These are phyloP conservation scores for Thunnus albacares DNA, from an alignment of 2,797 vertebrate species.

Conservation along the genomic window DNA sequence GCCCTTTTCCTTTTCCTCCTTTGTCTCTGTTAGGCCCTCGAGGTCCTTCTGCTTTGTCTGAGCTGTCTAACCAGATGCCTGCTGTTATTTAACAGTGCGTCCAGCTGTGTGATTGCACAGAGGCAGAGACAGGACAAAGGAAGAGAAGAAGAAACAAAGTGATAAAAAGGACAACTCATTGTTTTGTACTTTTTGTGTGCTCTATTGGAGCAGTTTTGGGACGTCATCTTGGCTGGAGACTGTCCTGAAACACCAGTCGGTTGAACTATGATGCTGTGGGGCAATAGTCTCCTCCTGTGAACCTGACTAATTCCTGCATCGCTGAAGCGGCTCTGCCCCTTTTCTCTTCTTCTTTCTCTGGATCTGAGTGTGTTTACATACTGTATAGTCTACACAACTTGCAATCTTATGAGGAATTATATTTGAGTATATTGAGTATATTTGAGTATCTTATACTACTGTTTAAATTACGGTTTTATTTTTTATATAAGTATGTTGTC, in stretches of 20 bases:
- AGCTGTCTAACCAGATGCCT: slow-evolving; percentile 65
- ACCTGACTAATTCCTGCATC: slow-evolving; percentile 46
- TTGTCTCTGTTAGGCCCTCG: slow-evolving; percentile 47
- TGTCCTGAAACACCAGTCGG: slow-evolving; percentile 36
- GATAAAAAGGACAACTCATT: not conserved
- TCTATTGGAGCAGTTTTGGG: slow-evolving; percentile 13
- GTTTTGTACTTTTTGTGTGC: slow-evolving; percentile 3
- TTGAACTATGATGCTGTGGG: slow-evolving; percentile 37
- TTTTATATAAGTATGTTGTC: not conserved
- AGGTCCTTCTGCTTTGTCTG: slow-evolving; percentile 63
- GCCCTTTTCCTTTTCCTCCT: slow-evolving; percentile 67
- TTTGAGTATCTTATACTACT: not conserved
- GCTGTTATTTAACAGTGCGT: slow-evolving; percentile 52
- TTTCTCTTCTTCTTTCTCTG: slow-evolving; percentile 16
- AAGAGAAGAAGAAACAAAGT: slow-evolving; percentile 17
- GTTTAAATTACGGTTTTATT: no score
- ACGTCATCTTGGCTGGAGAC: slow-evolving; percentile 43
- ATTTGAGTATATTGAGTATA: no score
- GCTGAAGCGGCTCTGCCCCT: slow-evolving; percentile 1
- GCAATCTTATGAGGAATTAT: not conserved
- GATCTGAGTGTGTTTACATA: not conserved
- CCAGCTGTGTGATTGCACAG: slow-evolving; percentile 11
- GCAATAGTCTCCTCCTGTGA: slow-evolving; percentile 28
- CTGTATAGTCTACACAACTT: not conserved
- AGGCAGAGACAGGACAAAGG: not conserved